These are phyloP conservation scores for Cettia cetti DNA, from an alignment of 2,113 vertebrate species.

Conservation along the genomic window DNA sequence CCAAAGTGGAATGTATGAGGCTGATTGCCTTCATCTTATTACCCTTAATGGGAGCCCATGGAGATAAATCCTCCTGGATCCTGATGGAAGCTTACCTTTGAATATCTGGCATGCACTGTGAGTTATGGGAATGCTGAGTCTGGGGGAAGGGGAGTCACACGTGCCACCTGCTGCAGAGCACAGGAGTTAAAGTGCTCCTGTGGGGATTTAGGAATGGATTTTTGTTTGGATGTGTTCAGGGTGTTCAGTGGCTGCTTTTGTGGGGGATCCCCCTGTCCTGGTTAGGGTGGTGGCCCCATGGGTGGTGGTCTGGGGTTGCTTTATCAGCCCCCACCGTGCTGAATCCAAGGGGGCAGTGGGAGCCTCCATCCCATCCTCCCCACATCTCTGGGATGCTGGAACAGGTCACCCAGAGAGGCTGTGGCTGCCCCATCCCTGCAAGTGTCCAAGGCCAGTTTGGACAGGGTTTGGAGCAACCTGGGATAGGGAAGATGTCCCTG, in stretches of 20 bases:
- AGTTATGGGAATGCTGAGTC: not conserved
- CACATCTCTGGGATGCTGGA: not conserved
- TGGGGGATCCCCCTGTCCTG: not conserved
- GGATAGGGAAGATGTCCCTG: not conserved
- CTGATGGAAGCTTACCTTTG: conserved; percentile 40
- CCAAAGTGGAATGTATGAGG: conserved; percentile 44
- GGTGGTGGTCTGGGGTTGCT: not conserved
- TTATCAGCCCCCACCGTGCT: not conserved
- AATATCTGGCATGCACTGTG: not conserved
- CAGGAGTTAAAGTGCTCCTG: accelerated
- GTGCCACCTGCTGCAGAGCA: not conserved
- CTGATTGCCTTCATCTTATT: conserved; percentile 59
- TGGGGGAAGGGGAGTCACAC: not conserved
- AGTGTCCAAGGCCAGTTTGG: not conserved
- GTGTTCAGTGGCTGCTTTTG: too few relatives aligned
- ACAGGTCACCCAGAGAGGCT: accelerated
- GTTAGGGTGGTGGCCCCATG: not conserved
- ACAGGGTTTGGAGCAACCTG: accelerated
- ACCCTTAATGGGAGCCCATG: conserved; percentile 36
- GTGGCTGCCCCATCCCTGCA: not conserved
- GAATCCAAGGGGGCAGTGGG: not conserved
- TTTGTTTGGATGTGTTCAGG: not conserved
- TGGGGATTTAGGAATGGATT: not conserved
- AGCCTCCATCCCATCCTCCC: not conserved
- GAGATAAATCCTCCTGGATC: conserved; percentile 58